Conservation (phyloP, 1,140 invertebrate species). For the Episyrphus balteatus region DNA sequence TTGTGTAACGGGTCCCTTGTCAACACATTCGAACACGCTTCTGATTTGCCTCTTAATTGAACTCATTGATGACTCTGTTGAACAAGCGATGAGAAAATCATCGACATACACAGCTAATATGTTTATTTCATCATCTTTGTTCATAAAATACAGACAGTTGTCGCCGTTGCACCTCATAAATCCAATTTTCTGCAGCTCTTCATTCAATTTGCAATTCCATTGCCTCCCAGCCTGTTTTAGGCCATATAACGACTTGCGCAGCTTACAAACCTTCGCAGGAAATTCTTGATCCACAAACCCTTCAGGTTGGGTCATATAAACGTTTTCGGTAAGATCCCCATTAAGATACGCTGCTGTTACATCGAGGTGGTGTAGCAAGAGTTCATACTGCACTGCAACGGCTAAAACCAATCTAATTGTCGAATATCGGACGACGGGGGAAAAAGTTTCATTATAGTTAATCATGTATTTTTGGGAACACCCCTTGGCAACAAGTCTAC, state of each 20-base stretch:
- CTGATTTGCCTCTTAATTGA: background rate
- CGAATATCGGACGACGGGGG: conserved; percentile 26
- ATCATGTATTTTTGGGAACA: conserved; percentile 24
- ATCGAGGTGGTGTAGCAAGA: conserved; percentile 31
- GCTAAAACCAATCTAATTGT: conserved; percentile 33
- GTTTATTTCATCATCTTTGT: background rate
- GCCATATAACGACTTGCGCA: conserved; percentile 19
- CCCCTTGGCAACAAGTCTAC: conserved; percentile 35
- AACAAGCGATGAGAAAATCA: background rate
- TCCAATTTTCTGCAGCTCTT: background rate
- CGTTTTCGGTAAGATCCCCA: conserved; percentile 34
- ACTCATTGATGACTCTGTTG: background rate
- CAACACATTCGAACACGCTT: background rate
- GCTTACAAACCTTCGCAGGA: conserved; percentile 4
- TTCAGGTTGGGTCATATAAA: conserved; percentile 36
- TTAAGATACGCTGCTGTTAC: conserved; percentile 38
- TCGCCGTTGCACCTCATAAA: background rate
- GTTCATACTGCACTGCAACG: conserved; percentile 23
- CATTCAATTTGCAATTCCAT: conserved; percentile 12
- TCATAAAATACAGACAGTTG: background rate
- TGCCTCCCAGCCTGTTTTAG: conserved; percentile 20
- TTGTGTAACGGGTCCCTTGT: background rate
- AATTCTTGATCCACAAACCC: conserved; percentile 16
- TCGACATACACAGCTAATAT: conserved; percentile 1
- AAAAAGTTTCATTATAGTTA: conserved; percentile 35